These are phyloP conservation scores for Netelia virgata DNA, from an alignment of 2,888 invertebrate genomes.

Conservation along the genomic window DNA sequence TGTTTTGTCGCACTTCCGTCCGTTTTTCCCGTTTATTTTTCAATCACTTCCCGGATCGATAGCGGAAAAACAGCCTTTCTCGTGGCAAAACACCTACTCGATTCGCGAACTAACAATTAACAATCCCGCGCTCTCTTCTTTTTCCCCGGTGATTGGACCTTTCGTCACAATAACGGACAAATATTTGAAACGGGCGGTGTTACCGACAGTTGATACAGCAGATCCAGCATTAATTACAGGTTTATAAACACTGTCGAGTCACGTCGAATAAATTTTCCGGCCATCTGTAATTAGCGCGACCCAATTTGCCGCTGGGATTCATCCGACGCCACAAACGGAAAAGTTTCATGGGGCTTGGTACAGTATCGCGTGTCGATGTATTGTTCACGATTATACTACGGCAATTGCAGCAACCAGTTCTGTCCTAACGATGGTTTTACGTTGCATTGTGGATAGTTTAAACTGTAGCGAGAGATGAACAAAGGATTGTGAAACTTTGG, in stretches of 20 bases:
- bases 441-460: background rate
- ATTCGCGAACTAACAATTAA: slow-evolving; percentile 16
- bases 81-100: background rate
- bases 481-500: background rate
- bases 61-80: background rate
- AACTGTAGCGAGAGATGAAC: background rate
- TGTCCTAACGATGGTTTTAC: background rate
- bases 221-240: slow-evolving; percentile 35
- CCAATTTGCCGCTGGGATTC: background rate
- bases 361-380: slow-evolving; percentile 11
- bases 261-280: slow-evolving; percentile 76
- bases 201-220: background rate
- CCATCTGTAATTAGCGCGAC: slow-evolving; percentile 76
- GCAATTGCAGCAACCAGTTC: background rate
- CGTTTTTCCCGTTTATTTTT: slow-evolving; percentile 4
- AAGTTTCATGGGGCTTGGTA: slow-evolving; percentile 6
- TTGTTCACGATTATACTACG: background rate
- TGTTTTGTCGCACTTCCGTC: background rate
- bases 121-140: background rate
- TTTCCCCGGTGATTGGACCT: background rate
- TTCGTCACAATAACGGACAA: no score
- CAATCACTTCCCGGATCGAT: background rate
- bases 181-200: no score
- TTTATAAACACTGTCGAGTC: slow-evolving; percentile 69
- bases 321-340: background rate